Conservation (phyloP, 2,888 invertebrate genomes). For the Girardia tigrina region DNA sequence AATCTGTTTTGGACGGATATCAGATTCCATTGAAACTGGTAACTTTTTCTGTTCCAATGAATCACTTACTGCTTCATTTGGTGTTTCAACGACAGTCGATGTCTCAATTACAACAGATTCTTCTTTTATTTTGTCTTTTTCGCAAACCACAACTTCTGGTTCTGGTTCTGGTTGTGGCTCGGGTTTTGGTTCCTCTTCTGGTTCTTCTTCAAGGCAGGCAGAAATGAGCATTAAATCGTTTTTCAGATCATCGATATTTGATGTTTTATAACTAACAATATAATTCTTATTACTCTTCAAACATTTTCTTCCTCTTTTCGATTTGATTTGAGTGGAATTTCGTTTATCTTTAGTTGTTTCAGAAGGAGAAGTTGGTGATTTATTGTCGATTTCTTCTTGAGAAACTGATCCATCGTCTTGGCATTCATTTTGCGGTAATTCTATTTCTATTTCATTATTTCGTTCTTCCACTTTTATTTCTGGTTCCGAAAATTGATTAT, state of each 20-base stretch:
- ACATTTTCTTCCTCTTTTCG: slow-evolving; percentile 5
- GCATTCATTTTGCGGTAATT: not conserved
- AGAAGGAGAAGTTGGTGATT: not conserved
- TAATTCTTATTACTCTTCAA: not conserved
- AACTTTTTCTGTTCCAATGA: slow-evolving; percentile 11
- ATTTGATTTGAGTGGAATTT: not conserved
- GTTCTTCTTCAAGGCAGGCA: not conserved
- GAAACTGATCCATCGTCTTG: not conserved
- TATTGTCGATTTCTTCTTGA: not conserved
- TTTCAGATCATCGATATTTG: slow-evolving; percentile 2
- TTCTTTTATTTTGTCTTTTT: not conserved
- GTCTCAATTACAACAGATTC: not conserved
- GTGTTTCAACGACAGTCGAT: not conserved
- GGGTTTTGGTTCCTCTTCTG: not conserved
- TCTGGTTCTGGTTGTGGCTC: not conserved
- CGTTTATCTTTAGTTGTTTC: not conserved
- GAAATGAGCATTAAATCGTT: slow-evolving; percentile 20
- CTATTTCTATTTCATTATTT: not conserved
- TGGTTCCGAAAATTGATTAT: not conserved
- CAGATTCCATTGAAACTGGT: not conserved
- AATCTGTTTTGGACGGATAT: too few species aligned
- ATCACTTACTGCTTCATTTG: not conserved
- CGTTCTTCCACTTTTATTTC: not conserved
- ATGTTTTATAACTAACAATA: slow-evolving; percentile 5
- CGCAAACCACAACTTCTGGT: not conserved